Percentiles rank a stretch among this genome's conserved stretches.
Evolutionary conservation across 2,888 invertebrate genomes (phyloP).

Genomic region (Chrysopilus asiliformis): DNA sequence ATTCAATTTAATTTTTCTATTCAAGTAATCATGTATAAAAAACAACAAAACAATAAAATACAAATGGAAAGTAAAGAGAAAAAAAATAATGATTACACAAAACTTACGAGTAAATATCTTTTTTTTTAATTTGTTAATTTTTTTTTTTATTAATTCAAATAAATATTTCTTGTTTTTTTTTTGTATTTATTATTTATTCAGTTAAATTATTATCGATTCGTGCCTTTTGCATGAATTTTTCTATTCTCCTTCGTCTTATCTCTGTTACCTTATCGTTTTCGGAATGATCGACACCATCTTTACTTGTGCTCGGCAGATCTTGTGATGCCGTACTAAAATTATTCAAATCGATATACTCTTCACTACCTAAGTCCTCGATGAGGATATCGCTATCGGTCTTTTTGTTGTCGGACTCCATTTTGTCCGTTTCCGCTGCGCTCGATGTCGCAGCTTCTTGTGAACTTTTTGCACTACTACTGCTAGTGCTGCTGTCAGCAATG

Average conservation of each 20-base stretch:
- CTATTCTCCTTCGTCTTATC: constrained; percentile 60
- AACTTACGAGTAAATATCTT: no score
- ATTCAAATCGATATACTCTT: constrained; percentile 22
- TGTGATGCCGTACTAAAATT: constrained; percentile 5
- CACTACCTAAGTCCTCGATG: constrained; percentile 33
- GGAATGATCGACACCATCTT: constrained; percentile 11
- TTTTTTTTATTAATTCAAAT: no score
- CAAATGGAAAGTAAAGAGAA: no score
- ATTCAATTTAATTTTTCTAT: no score
- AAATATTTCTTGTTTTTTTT: no score
- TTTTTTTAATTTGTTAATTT: no score
- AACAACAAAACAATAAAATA: no score
- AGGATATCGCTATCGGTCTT: constrained; percentile 19
- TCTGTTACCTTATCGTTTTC: constrained; percentile 45
- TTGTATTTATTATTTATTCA: no score
- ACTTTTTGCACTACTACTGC: background rate
- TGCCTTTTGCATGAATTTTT: constrained; percentile 57
- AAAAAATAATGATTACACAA: no score
- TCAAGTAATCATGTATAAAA: no score
- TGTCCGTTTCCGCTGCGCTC: no score
- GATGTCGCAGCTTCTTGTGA: background rate
- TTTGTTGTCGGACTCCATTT: background rate
- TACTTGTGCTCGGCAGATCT: constrained; percentile 13
- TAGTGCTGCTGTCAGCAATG: background rate
- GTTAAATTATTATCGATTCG: no score